Conservation (phyloP, 2,888 invertebrate genomes). For the Scrobipalpa atriplicella region DNA sequence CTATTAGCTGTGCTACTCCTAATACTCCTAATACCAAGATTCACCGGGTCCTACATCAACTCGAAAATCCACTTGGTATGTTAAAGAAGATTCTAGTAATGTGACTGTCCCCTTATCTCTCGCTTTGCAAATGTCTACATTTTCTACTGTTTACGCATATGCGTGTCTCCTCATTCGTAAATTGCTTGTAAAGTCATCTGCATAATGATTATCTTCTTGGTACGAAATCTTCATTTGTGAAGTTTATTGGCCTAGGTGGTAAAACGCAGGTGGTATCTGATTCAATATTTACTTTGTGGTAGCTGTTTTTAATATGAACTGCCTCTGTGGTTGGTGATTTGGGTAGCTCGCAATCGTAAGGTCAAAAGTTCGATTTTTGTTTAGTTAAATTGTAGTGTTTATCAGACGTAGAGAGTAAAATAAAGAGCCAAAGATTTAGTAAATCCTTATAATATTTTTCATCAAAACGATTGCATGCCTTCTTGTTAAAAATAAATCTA, state of each 20-base stretch:
- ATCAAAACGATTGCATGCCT: too few relatives aligned
- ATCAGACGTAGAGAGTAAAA: too few relatives aligned
- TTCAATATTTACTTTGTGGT: background rate
- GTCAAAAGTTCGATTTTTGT: too few relatives aligned
- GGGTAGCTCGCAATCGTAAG: too few relatives aligned
- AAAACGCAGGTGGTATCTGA: too few relatives aligned
- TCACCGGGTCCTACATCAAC: background rate
- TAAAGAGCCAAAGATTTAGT: too few relatives aligned
- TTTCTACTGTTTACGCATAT: slow-evolving; percentile 14
- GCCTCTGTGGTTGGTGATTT: background rate
- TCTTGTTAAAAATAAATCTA: too few relatives aligned
- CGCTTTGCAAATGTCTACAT: slow-evolving; percentile 15
- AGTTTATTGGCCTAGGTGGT: background rate
- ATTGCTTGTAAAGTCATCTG: slow-evolving; percentile 11
- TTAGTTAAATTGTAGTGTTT: too few relatives aligned
- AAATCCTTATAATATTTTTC: too few relatives aligned
- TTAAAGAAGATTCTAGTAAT: background rate
- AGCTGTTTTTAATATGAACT: background rate
- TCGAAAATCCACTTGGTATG: background rate
- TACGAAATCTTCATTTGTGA: background rate
- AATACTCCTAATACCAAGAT: background rate
- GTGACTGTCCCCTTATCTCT: slow-evolving; percentile 5
- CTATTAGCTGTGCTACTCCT: background rate
- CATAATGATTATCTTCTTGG: background rate
- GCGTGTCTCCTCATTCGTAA: background rate